phyloP scores from a whole-genome alignment of 30 jellyfish, hydroid and myxozoan genomes.

The Rhopilema esculentum region DNA sequence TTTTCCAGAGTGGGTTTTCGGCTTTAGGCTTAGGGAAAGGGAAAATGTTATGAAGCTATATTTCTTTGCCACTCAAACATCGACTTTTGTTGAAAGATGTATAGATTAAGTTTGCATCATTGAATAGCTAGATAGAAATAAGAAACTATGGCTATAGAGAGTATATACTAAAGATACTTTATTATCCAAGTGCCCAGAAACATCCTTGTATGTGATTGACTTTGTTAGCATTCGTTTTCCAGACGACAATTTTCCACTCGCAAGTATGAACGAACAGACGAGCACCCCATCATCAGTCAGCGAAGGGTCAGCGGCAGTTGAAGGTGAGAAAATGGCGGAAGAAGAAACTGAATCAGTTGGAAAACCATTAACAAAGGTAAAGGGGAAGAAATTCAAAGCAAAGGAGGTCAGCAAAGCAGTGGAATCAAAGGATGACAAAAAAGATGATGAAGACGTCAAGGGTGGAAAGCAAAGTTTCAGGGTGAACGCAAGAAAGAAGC shows the following conservation, averaged over 20 bases:
- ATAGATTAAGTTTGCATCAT: too few relatives aligned
- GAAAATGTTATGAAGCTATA: too few relatives aligned
- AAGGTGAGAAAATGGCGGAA: neutral
- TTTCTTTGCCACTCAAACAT: too few relatives aligned
- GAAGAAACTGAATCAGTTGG: slow-evolving; percentile 24
- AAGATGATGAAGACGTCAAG: neutral
- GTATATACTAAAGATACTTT: too few relatives aligned
- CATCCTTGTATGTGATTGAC: too few relatives aligned
- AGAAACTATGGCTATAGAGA: too few relatives aligned
- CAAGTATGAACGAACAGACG: slow-evolving; percentile 8
- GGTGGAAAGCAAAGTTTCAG: slow-evolving; percentile 9
- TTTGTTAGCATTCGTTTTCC: too few relatives aligned
- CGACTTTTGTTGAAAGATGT: too few relatives aligned
- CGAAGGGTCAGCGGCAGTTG: slow-evolving; percentile 7
- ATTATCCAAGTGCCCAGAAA: too few relatives aligned
- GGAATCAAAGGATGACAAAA: slow-evolving; percentile 13
- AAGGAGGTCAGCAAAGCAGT: slow-evolving; percentile 28
- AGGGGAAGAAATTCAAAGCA: slow-evolving; percentile 16
- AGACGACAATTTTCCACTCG: slow-evolving; percentile 55
- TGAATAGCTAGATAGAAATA: too few relatives aligned
- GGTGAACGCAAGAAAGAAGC: neutral
- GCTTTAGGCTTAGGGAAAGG: too few relatives aligned
- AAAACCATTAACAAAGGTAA: neutral
- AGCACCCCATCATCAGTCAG: neutral
- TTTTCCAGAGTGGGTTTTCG: too few relatives aligned